Evolutionary conservation across 2,888 invertebrate genomes (phyloP).

Genomic region (Agriopis marginaria): DNA sequence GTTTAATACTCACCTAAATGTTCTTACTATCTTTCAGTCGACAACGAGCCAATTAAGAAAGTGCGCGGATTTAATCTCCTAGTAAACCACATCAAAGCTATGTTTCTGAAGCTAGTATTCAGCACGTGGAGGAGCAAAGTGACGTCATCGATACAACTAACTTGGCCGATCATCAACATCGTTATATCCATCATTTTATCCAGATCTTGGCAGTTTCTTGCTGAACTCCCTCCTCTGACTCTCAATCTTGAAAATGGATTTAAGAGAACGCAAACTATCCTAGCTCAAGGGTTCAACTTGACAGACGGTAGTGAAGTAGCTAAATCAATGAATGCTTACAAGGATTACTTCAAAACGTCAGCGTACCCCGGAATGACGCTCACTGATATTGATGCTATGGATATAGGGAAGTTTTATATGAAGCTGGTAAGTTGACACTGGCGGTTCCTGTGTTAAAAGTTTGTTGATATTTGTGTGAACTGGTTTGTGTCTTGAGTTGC

Average conservation of each 20-base stretch:
- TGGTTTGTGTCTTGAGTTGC: too few relatives aligned
- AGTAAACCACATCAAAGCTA: conserved; percentile 76
- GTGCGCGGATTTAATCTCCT: conserved; percentile 70
- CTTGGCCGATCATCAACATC: conserved; percentile 78
- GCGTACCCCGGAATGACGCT: conserved; percentile 64
- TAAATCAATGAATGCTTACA: conserved; percentile 67
- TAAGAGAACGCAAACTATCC: conserved; percentile 66
- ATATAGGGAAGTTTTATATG: conserved; percentile 74
- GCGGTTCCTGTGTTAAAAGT: neutral
- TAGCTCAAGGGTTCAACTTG: conserved; percentile 61
- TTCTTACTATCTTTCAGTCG: conserved; percentile 56
- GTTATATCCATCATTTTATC: conserved; percentile 74
- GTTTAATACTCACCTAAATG: too few relatives aligned
- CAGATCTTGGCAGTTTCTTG: conserved; percentile 77
- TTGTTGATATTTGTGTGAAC: neutral
- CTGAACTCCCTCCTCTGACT: conserved; percentile 86
- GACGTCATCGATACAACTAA: conserved; percentile 72
- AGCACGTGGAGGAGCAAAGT: conserved; percentile 75
- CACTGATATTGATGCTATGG: conserved; percentile 66
- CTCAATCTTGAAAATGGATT: conserved; percentile 83
- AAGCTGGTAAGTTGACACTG: conserved; percentile 69
- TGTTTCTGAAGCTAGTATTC: conserved; percentile 76
- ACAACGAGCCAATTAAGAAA: conserved; percentile 68
- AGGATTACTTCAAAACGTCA: conserved; percentile 68
- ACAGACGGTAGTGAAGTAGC: conserved; percentile 61